phyloP scores from a whole-genome alignment of 2,797 vertebrate species.

The Leuciscus waleckii region DNA sequence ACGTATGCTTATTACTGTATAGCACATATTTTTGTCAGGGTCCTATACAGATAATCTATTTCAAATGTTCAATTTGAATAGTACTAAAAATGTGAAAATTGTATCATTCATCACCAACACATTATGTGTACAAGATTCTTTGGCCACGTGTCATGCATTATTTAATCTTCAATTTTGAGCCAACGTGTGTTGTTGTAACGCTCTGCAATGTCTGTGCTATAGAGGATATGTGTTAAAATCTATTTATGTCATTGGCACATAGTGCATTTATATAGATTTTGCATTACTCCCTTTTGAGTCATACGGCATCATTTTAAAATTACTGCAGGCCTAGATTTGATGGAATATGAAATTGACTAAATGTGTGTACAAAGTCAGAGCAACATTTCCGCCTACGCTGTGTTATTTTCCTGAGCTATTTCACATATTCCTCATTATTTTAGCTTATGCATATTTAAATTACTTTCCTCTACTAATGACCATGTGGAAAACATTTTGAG shows the following conservation, averaged over 20 bases:
- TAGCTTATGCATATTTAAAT: slow-evolving; percentile 13
- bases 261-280: background rate
- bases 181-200: background rate
- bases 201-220: background rate
- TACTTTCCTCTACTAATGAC: slow-evolving; percentile 49
- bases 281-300: background rate
- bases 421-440: slow-evolving; percentile 35
- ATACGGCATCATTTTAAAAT: background rate
- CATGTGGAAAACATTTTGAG: slow-evolving; percentile 26
- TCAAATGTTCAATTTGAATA: background rate
- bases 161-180: background rate
- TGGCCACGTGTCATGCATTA: background rate
- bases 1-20: background rate
- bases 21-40: background rate
- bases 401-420: slow-evolving; percentile 25
- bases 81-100: background rate
- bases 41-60: background rate
- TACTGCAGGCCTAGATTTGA: background rate
- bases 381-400: background rate
- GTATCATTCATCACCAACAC: background rate
- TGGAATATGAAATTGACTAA: background rate
- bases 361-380: slow-evolving; percentile 5
- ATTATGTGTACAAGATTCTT: background rate
- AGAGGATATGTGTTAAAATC: background rate
- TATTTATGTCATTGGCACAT: background rate